Conservation (phyloP, 2,797 vertebrate species). For the Malurus splendens region DNA sequence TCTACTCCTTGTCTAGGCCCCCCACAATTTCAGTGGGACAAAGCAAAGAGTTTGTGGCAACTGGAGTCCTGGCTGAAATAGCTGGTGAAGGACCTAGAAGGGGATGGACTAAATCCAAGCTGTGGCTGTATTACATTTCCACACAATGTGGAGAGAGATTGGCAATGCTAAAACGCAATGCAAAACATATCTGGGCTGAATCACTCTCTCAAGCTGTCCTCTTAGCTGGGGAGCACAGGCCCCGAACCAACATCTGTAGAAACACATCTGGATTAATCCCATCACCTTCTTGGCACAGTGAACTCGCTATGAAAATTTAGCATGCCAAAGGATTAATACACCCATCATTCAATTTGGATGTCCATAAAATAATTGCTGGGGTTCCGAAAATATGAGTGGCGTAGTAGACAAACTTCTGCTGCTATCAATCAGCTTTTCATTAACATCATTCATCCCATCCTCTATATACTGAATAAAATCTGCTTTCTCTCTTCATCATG, state of each 20-base stretch:
- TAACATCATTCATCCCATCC: conserved; percentile 7
- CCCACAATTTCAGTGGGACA: not conserved
- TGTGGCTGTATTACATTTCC: not conserved
- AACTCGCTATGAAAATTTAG: not conserved
- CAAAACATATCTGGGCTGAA: not conserved
- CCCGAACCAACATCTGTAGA: not conserved
- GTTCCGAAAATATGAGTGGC: not conserved
- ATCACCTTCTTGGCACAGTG: not conserved
- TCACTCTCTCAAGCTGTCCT: not conserved
- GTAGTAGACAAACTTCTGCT: not conserved
- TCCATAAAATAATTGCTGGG: not conserved
- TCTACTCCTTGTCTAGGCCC: not conserved
- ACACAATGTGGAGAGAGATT: not conserved
- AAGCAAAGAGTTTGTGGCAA: not conserved
- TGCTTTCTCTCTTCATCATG: conserved; percentile 21
- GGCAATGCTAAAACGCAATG: not conserved
- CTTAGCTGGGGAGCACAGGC: not conserved
- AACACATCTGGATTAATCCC: not conserved
- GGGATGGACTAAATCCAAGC: not conserved
- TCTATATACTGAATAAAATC: conserved; percentile 5
- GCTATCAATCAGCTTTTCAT: conserved; percentile 38
- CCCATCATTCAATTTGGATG: not conserved
- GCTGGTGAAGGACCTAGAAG: not conserved
- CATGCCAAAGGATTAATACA: not conserved
- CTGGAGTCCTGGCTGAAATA: not conserved